These are phyloP conservation scores for Drosophila aff. DNA, from an alignment of 1,140 invertebrate genomes.

Conservation along the genomic window DNA sequence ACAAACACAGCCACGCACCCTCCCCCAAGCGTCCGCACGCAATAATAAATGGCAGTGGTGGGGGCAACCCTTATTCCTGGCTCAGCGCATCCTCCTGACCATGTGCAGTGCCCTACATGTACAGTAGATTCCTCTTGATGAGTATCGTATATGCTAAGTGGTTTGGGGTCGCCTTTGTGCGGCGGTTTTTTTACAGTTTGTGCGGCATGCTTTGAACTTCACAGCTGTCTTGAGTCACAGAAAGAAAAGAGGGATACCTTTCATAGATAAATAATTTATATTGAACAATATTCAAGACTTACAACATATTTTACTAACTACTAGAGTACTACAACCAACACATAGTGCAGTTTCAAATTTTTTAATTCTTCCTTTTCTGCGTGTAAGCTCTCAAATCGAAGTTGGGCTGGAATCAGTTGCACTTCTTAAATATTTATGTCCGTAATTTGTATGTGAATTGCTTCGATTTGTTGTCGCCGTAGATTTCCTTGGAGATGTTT, in stretches of 20 bases:
- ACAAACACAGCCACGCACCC: slow-evolving; percentile 49
- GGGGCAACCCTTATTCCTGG: not conserved
- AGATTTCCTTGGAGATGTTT: slow-evolving; percentile 36
- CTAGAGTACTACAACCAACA: too few species aligned
- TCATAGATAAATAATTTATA: not conserved
- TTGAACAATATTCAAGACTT: not conserved
- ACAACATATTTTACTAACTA: too few species aligned
- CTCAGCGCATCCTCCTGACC: slow-evolving; percentile 31
- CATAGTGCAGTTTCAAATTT: not conserved
- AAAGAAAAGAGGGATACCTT: not conserved
- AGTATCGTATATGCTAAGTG: slow-evolving; percentile 45
- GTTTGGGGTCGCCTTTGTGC: slow-evolving; percentile 19
- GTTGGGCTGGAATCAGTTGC: slow-evolving; percentile 19
- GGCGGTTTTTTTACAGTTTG: slow-evolving; percentile 6
- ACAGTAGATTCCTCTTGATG: slow-evolving; percentile 42
- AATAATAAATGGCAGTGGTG: slow-evolving; percentile 18
- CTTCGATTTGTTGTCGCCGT: slow-evolving; percentile 64
- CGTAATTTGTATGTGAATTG: slow-evolving; percentile 70
- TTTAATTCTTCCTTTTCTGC: too few species aligned
- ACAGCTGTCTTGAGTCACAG: not conserved
- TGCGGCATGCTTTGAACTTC: not conserved
- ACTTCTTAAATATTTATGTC: slow-evolving; percentile 69
- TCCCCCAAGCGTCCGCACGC: slow-evolving; percentile 7
- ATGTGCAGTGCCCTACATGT: slow-evolving; percentile 5
- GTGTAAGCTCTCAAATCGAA: not conserved